phyloP scores from a whole-genome alignment of 2,797 vertebrate genomes.

The Urocyon cinereoargenteus region DNA sequence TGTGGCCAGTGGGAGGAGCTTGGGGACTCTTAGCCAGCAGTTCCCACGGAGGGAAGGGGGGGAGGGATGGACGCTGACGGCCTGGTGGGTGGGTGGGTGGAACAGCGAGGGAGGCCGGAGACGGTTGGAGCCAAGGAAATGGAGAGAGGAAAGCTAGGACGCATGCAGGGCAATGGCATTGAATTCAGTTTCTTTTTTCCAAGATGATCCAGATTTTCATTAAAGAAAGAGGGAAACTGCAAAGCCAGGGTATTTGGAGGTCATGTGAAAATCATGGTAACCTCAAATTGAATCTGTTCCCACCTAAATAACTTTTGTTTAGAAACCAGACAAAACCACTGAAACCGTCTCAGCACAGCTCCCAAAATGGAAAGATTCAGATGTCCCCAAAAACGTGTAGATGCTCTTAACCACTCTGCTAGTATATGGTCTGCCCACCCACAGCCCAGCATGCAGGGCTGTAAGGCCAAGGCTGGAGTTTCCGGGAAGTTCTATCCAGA shows the following conservation, averaged over 20 bases:
- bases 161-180: neutral
- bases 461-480: neutral
- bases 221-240: slow-evolving; percentile 65
- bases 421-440: neutral
- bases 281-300: slow-evolving; percentile 74
- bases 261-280: slow-evolving; percentile 79
- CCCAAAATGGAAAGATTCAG: slow-evolving; percentile 1
- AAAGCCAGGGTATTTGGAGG: slow-evolving; percentile 72
- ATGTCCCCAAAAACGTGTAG: neutral
- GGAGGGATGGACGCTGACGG: neutral
- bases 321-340: slow-evolving; percentile 61
- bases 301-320: slow-evolving; percentile 78
- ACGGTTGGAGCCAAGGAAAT: neutral
- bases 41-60: slow-evolving; percentile 56
- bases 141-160: neutral
- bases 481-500: neutral
- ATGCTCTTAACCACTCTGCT: neutral
- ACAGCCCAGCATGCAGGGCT: neutral
- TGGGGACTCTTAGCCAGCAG: neutral
- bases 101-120: neutral
- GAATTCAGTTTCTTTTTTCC: slow-evolving; percentile 58
- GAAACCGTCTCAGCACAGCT: slow-evolving; percentile 4
- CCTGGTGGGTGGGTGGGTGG: neutral
- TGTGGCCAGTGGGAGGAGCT: neutral
- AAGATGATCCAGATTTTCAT: slow-evolving; percentile 64